Percentiles rank a stretch among this genome's conserved stretches.
phyloP scores from a whole-genome alignment of 2,113 vertebrate genomes.

The Nansenia antarctica region DNA sequence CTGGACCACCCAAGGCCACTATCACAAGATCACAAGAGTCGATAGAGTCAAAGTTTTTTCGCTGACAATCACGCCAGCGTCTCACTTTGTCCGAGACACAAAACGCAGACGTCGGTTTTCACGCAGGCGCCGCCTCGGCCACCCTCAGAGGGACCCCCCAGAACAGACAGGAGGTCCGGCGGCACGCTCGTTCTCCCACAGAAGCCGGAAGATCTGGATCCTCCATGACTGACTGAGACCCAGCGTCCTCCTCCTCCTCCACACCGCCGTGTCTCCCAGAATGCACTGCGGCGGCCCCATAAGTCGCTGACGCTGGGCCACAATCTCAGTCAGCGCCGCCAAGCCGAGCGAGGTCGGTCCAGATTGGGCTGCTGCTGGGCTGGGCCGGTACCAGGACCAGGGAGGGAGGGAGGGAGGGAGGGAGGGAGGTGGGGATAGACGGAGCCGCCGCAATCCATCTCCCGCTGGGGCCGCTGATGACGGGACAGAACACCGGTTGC shows the following conservation, averaged over 20 bases:
- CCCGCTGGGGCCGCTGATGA: constrained; percentile 89
- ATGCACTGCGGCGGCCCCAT: no score
- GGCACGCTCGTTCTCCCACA: constrained; percentile 55
- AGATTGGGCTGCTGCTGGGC: constrained; percentile 78
- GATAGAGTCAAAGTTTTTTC: no score
- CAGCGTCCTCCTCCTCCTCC: constrained; percentile 47
- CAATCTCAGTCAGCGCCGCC: no score
- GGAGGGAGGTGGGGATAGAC: no score
- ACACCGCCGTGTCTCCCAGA: constrained; percentile 41
- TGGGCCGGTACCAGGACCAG: constrained; percentile 77
- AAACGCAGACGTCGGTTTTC: constrained; percentile 62
- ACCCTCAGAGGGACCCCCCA: constrained; percentile 66
- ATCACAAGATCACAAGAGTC: no score
- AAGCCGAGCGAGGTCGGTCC: constrained; percentile 73
- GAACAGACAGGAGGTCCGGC: constrained; percentile 71
- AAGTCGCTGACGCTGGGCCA: no score
- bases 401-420: constrained; percentile 79
- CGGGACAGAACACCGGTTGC: constrained; percentile 77
- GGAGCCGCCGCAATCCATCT: constrained; percentile 86
- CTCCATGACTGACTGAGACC: constrained; percentile 71
- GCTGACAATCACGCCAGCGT: constrained; percentile 55
- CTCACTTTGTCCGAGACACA: constrained; percentile 67
- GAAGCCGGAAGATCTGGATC: constrained; percentile 68
- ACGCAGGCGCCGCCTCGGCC: constrained; percentile 68
- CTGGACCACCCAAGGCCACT: no score